Evolutionary conservation across 2,888 invertebrate species (phyloP).

Genomic region (Cordilura impudica): DNA sequence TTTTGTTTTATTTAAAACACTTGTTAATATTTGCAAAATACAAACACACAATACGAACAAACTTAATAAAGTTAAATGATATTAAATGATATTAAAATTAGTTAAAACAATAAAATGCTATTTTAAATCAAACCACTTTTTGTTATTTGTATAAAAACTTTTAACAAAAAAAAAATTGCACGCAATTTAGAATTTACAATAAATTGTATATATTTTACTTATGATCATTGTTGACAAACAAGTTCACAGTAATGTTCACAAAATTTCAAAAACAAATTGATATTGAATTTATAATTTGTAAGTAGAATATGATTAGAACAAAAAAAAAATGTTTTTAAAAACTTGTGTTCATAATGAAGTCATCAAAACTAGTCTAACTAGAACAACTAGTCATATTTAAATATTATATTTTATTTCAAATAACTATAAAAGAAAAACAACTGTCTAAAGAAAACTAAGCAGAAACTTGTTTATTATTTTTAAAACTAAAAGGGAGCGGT

Average conservation of each 20-base stretch:
- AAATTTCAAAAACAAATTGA: not conserved
- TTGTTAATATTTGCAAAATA: slow-evolving; percentile 22
- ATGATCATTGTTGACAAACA: too few relatives aligned
- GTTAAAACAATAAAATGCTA: slow-evolving; percentile 1
- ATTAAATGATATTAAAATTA: not conserved
- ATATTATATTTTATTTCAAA: not conserved
- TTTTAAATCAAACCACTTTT: slow-evolving; percentile 4
- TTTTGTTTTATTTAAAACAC: slow-evolving; percentile 9
- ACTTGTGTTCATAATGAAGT: not conserved
- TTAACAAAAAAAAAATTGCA: not conserved
- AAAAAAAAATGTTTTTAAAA: too few relatives aligned
- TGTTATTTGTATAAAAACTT: slow-evolving; percentile 4
- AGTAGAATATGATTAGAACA: not conserved
- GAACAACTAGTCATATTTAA: slow-evolving; percentile 26
- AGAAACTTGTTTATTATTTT: too few relatives aligned
- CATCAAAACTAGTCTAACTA: slow-evolving; percentile 29
- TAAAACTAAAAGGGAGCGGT: not conserved
- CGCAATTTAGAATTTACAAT: slow-evolving; percentile 2
- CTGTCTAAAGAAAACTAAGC: slow-evolving; percentile 6
- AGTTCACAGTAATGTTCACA: not conserved
- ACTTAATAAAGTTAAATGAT: not conserved
- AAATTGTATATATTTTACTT: too few relatives aligned
- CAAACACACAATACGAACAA: not conserved
- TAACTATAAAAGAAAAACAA: slow-evolving; percentile 14
- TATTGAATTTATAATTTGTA: not conserved